Evolutionary conservation across 2,888 invertebrate genomes (phyloP).

Genomic region (Macrophya alboannulata): DNA sequence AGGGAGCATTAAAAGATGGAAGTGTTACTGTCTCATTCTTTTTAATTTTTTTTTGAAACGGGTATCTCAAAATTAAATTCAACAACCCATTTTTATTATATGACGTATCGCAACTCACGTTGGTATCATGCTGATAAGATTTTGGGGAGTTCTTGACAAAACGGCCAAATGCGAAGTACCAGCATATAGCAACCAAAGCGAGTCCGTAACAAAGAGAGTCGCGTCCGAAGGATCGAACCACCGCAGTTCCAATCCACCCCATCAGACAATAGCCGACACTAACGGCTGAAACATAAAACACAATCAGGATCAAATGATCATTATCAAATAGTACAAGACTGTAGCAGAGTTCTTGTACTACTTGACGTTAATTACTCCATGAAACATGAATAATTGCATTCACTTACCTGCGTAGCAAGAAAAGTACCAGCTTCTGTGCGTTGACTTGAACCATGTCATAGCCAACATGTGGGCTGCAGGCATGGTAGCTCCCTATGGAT

Average conservation of each 20-base stretch:
- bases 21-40: not conserved
- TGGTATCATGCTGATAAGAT: constrained; percentile 78
- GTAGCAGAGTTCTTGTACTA: not conserved
- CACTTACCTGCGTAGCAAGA: constrained; percentile 82
- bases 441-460: constrained; percentile 83
- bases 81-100: not conserved
- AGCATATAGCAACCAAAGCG: constrained; percentile 79
- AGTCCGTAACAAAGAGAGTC: constrained; percentile 82
- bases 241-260: constrained; percentile 81
- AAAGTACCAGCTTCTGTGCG: constrained; percentile 82
- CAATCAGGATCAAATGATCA: constrained; percentile 50
- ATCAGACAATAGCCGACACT: constrained; percentile 83
- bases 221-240: constrained; percentile 81
- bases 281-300: constrained; percentile 78
- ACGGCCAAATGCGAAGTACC: constrained; percentile 83
- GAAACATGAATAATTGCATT: not conserved
- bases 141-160: constrained; percentile 82
- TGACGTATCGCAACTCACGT: constrained; percentile 69
- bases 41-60: not conserved
- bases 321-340: not conserved
- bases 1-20: not conserved
- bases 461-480: constrained; percentile 84
- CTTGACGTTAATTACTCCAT: not conserved
- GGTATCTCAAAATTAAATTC: no score
- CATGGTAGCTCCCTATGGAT: constrained; percentile 82